phyloP scores from a whole-genome alignment of 2,113 vertebrate species.

The Datnioides undecimradiatus region DNA sequence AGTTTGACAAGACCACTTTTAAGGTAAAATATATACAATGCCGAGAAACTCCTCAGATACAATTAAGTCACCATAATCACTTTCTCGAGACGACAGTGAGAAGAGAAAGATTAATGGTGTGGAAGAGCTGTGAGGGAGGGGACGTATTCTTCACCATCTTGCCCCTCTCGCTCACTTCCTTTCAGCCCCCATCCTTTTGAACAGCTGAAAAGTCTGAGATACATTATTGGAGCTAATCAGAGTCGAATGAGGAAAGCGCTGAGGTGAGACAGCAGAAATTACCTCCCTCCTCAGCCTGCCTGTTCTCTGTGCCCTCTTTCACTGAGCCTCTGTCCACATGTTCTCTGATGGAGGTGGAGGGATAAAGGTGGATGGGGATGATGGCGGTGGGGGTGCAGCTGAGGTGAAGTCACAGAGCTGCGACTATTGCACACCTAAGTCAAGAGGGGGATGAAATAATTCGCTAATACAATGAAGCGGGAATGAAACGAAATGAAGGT shows the following conservation, averaged over 20 bases:
- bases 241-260: constrained; percentile 82
- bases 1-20: constrained; percentile 37
- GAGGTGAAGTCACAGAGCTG: constrained; percentile 29
- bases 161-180: constrained; percentile 50
- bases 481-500: constrained; percentile 47
- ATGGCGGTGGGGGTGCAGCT: background rate
- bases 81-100: constrained; percentile 54
- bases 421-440: constrained; percentile 34
- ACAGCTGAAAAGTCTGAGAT: constrained; percentile 80
- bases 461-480: constrained; percentile 46
- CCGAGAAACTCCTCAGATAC: constrained; percentile 58
- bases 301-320: constrained; percentile 52
- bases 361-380: constrained; percentile 43
- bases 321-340: constrained; percentile 60
- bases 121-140: constrained; percentile 59
- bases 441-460: constrained; percentile 41
- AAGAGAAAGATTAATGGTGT: constrained; percentile 72
- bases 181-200: constrained; percentile 70
- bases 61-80: constrained; percentile 72
- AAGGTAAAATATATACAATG: constrained; percentile 45
- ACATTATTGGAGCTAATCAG: constrained; percentile 86
- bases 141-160: constrained; percentile 51
- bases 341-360: constrained; percentile 59
- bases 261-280: constrained; percentile 85
- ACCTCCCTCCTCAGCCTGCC: constrained; percentile 66